Percentiles rank a stretch among this genome's conserved stretches.
Conservation (phyloP, 2,113 vertebrate species). For the Microtus richardsoni region DNA sequence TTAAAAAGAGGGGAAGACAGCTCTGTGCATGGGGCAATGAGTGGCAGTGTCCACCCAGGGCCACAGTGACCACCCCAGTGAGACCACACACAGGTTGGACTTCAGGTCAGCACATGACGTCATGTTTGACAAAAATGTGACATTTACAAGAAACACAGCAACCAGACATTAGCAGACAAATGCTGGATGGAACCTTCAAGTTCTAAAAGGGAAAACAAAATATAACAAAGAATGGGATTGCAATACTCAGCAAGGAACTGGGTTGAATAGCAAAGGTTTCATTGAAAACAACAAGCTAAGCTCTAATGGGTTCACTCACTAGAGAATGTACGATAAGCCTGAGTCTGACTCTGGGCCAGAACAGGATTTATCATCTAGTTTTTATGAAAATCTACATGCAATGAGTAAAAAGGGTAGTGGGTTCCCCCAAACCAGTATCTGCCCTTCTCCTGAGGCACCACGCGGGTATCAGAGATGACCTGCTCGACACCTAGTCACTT, state of each 20-base stretch:
- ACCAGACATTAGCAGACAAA: conserved; percentile 78
- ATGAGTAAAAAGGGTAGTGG: not conserved
- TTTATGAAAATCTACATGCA: not conserved
- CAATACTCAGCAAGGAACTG: conserved; percentile 44
- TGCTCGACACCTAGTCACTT: not conserved
- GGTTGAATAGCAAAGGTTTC: not conserved
- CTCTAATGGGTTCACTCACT: conserved; percentile 26
- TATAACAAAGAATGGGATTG: not conserved
- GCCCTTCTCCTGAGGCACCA: not conserved
- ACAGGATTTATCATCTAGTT: not conserved
- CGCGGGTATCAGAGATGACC: not conserved
- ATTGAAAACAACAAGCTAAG: not conserved
- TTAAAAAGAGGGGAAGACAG: not conserved
- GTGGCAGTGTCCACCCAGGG: not conserved
- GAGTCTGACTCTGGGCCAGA: not conserved
- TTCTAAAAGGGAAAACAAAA: not conserved
- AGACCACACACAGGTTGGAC: not conserved
- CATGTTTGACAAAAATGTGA: conserved; percentile 71
- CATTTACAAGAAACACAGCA: conserved; percentile 70
- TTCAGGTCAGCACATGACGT: conserved; percentile 54
- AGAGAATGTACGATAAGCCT: not conserved
- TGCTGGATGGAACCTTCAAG: conserved; percentile 68
- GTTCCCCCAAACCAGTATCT: not conserved
- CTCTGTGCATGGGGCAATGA: not conserved
- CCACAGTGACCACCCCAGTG: not conserved